A percentile compares a stretch with the other conserved stretches of the same genome.
These are phyloP conservation scores for Brachionus calyciflorus DNA, from an alignment of 1,140 invertebrate species.

Conservation along the genomic window DNA sequence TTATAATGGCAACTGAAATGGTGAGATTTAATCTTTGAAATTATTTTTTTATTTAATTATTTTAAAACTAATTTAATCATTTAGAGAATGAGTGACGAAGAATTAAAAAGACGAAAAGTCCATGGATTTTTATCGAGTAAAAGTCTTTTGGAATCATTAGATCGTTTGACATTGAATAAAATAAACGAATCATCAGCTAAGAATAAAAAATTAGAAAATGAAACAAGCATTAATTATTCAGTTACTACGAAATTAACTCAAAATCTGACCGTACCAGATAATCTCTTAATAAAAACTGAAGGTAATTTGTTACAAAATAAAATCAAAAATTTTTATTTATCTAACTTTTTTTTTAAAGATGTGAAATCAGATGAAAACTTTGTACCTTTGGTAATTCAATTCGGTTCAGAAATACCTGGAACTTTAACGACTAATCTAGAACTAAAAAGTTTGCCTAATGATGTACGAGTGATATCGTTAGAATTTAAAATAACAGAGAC, in stretches of 20 bases:
- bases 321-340: not conserved
- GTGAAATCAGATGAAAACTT: slow-evolving; percentile 14
- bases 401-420: slow-evolving; percentile 14
- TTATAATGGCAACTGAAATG: slow-evolving; percentile 56
- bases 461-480: not conserved
- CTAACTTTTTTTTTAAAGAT: not conserved
- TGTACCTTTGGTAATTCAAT: slow-evolving; percentile 15
- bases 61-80: slow-evolving; percentile 20
- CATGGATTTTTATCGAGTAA: slow-evolving; percentile 56
- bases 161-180: slow-evolving; percentile 49
- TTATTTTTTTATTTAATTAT: slow-evolving; percentile 37
- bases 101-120: slow-evolving; percentile 54
- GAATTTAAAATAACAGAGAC: slow-evolving; percentile 32
- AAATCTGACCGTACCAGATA: slow-evolving; percentile 22
- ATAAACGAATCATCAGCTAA: not conserved
- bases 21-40: too few relatives aligned
- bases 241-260: not conserved
- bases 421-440: not conserved
- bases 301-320: not conserved
- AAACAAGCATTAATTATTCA: not conserved
- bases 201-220: not conserved
- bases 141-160: slow-evolving; percentile 55
- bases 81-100: slow-evolving; percentile 56
- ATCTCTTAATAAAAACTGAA: slow-evolving; percentile 1
- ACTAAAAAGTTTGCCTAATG: not conserved